Base-by-base conservation (phyloP, 2,888 invertebrate genomes). In the Eudemis profundana region DNA sequence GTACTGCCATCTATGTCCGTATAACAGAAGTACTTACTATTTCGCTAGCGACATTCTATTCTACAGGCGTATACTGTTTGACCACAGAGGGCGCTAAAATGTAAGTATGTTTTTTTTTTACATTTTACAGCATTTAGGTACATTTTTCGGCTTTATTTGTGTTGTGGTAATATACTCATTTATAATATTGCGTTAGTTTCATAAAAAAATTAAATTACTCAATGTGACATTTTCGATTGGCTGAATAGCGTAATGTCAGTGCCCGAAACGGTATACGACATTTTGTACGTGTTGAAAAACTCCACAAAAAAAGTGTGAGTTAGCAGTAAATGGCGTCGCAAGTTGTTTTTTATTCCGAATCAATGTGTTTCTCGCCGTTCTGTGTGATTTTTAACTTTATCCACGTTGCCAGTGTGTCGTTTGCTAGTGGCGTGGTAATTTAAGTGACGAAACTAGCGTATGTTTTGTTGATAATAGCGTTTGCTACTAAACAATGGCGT, bases 311-410 rank as follows among this genome's bases (percentile, higher is more conserved):
- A 84, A 86, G 81, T 85, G 77, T 77, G 80, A 85, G 82, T 83
- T 83, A 84, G 84, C 84, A 75, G 77, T 81, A 90, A 92, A 92
- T 92, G 92, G 92, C 92, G 92, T 91, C 92, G 89, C 86, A 87
- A 85, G 86, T 90, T 92, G 90, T 91, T 90, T 92, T 92, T 89
- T 88, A 87, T 81, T 84, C 81, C 72, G 78, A 81, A 83, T 82
- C 80, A 85, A 80, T 85, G 85, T 85, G 83, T 88, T 89, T 89
- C 86, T 86, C 83, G 81, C 83, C 76, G 73, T 77, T 79, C 64
- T 73, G 73, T 73, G 78, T 75, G 73, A 77, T 81, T 78, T 70
- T 75, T 72, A 70, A 74, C 77, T 73, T 73, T 78, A 71, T 77
- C 74, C 69, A 66, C 73, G 74, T 77, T 78, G 72, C 78, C 74